Conservation (phyloP, 2,113 vertebrate species). For the Nibea coibor region DNA sequence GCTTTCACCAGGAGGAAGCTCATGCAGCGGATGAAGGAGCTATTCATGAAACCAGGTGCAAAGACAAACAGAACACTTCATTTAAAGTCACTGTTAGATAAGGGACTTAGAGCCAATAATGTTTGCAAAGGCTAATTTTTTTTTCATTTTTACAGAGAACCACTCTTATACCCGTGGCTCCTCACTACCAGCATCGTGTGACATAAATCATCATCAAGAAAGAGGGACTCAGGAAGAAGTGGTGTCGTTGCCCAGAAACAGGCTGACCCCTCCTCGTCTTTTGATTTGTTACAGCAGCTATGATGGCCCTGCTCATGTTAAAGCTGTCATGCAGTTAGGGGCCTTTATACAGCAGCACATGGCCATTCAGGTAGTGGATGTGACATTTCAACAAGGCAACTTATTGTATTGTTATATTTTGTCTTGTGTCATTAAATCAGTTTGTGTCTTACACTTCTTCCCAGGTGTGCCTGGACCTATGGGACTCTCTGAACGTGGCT, state of each 20-base stretch:
- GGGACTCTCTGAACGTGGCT: conserved; percentile 81
- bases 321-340: conserved; percentile 79
- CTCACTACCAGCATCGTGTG: neutral
- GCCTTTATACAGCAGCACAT: conserved; percentile 85
- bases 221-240: conserved; percentile 53
- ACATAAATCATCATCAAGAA: conserved; percentile 50
- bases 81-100: neutral
- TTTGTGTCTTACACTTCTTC: neutral
- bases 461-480: conserved; percentile 84
- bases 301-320: conserved; percentile 81
- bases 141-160: neutral
- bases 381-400: neutral
- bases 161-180: neutral
- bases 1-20: conserved; percentile 52
- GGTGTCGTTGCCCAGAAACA: conserved; percentile 29
- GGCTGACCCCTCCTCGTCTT: conserved; percentile 74
- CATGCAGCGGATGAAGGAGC: conserved; percentile 33
- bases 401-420: neutral
- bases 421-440: too few relatives aligned
- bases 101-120: too few relatives aligned
- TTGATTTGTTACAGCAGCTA: conserved; percentile 83
- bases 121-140: neutral
- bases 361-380: conserved; percentile 78
- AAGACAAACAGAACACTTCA: neutral
- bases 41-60: conserved; percentile 68